Conservation (phyloP, 2,113 vertebrate genomes). For the Atractosteus spatula region DNA sequence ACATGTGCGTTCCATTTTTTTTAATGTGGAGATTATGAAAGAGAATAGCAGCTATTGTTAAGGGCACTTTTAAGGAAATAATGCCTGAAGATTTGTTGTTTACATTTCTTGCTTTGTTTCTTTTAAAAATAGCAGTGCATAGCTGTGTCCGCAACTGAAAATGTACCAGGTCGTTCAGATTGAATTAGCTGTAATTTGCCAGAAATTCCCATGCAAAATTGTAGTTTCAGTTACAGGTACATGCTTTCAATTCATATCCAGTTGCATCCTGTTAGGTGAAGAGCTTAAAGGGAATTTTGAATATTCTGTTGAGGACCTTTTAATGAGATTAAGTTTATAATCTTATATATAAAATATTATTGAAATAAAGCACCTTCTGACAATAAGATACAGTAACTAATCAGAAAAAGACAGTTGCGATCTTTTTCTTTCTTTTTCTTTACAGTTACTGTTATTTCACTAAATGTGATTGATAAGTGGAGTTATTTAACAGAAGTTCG, state of each 20-base stretch:
- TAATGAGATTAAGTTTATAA: no score
- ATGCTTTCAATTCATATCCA: constrained; percentile 41
- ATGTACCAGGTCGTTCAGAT: neutral
- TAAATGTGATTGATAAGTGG: no score
- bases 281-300: no score
- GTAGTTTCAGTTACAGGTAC: neutral
- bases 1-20: constrained; percentile 26
- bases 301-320: no score
- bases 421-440: no score
- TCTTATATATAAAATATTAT: no score
- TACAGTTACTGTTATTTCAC: no score
- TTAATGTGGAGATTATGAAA: constrained; percentile 11
- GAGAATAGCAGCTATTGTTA: constrained; percentile 29
- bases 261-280: constrained; percentile 17
- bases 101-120: constrained; percentile 11
- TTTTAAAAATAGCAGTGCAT: constrained; percentile 1
- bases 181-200: neutral
- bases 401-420: no score
- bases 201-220: neutral
- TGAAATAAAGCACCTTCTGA: no score
- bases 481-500: no score
- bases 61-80: constrained; percentile 25
- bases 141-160: constrained; percentile 5
- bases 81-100: constrained; percentile 17
- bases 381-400: no score